Conservation (phyloP, 1,140 invertebrate species). For the Linepithema humile region DNA sequence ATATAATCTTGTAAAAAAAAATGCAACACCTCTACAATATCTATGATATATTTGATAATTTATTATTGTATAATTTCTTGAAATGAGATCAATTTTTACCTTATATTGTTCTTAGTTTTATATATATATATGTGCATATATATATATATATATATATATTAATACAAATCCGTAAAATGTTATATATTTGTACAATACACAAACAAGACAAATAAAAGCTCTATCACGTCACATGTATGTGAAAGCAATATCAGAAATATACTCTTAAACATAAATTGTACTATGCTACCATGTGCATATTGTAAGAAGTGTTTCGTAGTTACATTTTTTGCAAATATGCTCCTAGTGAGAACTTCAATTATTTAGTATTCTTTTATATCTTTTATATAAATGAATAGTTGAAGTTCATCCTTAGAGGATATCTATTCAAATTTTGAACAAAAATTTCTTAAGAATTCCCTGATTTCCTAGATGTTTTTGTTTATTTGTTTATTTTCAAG, state of each 20-base stretch:
- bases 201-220: slow-evolving; percentile 24
- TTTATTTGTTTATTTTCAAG: too few species aligned
- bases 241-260: slow-evolving; percentile 24
- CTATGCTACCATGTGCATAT: slow-evolving; percentile 25
- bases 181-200: slow-evolving; percentile 33
- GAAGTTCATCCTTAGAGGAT: neutral
- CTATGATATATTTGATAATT: slow-evolving; percentile 21
- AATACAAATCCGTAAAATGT: slow-evolving; percentile 20
- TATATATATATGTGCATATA: too few species aligned
- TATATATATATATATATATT: too few species aligned
- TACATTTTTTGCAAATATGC: neutral
- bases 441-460: too few species aligned
- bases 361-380: neutral
- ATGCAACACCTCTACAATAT: slow-evolving; percentile 35
- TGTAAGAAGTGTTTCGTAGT: slow-evolving; percentile 4
- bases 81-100: slow-evolving; percentile 53
- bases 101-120: slow-evolving; percentile 45
- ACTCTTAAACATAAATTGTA: neutral
- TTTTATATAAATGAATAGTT: neutral
- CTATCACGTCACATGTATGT: neutral
- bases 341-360: neutral
- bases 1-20: slow-evolving; percentile 30
- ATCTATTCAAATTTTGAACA: too few species aligned
- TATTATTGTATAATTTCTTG: slow-evolving; percentile 4
- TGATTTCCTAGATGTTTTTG: too few species aligned